Base-by-base conservation (phyloP, 2,797 vertebrate genomes). In the Vultur gryphus region DNA sequence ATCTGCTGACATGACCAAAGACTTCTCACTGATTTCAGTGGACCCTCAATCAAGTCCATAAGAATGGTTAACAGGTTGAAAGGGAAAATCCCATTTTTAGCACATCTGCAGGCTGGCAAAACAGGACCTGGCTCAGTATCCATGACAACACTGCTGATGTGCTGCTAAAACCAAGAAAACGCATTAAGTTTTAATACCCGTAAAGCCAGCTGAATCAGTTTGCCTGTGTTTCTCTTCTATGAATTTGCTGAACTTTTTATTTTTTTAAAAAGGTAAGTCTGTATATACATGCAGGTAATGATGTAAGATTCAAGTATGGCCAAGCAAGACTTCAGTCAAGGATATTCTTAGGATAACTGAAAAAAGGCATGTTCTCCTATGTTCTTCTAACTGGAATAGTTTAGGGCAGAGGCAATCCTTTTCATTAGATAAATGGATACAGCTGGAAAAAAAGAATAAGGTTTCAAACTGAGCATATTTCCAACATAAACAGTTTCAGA, bases 141-240 rank as follows among this genome's bases (percentile, higher is more conserved):
- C 97, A 98, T 96, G 89, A 97, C 96, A 97, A 98, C 97, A 86
- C 29, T 49, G 73, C 69, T 89, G 69, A 93, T 78, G 82, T 61
- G 83, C 82, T 39, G 46, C 90, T 87, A 96, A 96, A 97, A 98
- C 79, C 59, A 93, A 31, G n/a, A 91, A 95, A 95, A 94, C 35
- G 26, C 67, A 97, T 95, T 96, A 96, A 95, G 71, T 95, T 97
- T 98, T 95, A 97, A 97, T 92, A 96, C 58, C 54, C 66, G 4
- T 48, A 79, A 65, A 91, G 51, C 64, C 87, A 95, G 78, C 62
- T 95, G 59, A 95, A 97, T 93, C 78, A 55, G 39, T 95, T 82
- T 90, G 67, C 49, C 64, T 78, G 29, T 55, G 20, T 17, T 82
- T 76, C 62, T 76, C 8, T 52, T 52, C 25, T 31, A 24, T 35